Conservation (phyloP, 2,888 invertebrate genomes). For the Coelogynopora nodosa region DNA sequence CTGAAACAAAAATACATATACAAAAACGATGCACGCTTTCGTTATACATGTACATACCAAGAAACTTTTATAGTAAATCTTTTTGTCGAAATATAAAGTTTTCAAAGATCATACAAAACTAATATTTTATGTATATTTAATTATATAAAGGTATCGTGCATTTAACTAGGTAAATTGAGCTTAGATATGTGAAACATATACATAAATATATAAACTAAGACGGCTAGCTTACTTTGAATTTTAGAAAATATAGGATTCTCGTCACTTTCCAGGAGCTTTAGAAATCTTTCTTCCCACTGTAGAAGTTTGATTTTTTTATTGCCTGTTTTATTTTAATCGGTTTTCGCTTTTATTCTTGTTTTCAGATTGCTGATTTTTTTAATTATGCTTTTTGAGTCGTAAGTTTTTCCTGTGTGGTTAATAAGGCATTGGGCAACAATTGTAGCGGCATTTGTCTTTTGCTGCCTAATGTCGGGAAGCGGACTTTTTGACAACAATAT, state of each 20-base stretch:
- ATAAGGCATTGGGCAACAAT: not conserved
- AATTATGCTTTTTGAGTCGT: not conserved
- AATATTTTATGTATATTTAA: slow-evolving; percentile 1
- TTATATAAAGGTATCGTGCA: not conserved
- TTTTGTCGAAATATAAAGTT: not conserved
- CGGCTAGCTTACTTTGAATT: not conserved
- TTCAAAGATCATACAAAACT: not conserved
- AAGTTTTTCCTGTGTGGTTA: not conserved
- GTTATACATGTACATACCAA: not conserved
- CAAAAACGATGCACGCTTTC: not conserved
- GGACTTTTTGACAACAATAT: slow-evolving; percentile 14
- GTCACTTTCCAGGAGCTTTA: slow-evolving; percentile 2
- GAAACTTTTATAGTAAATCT: not conserved
- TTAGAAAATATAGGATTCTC: not conserved
- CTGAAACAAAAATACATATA: not conserved
- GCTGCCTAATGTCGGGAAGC: not conserved
- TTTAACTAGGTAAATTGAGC: not conserved
- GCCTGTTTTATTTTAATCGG: not conserved
- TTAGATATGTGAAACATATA: not conserved
- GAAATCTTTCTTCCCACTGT: not conserved
- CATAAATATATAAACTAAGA: not conserved
- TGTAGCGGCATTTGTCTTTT: not conserved
- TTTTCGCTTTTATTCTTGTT: slow-evolving; percentile 1
- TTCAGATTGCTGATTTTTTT: not conserved
- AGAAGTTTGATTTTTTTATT: slow-evolving; percentile 25